Percentiles rank a stretch among this genome's conserved stretches.
Evolutionary conservation across 2,113 vertebrate genomes (phyloP).

Genomic region (Amazona vittata): DNA sequence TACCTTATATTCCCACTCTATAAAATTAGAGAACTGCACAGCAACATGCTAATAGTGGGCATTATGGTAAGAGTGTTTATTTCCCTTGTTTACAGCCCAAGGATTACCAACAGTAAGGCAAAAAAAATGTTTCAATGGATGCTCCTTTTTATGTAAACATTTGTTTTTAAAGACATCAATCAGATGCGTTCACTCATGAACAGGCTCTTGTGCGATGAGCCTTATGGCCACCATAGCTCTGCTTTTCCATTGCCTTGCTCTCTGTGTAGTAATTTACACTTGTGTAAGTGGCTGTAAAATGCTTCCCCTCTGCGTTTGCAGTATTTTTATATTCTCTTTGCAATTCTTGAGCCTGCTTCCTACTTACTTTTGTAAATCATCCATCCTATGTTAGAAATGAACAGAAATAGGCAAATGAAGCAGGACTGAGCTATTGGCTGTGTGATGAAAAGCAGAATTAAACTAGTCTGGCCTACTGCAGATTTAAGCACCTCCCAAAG

Average conservation of each 20-base stretch:
- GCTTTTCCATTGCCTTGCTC: constrained; percentile 54
- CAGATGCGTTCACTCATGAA: not conserved
- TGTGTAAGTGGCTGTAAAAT: constrained; percentile 48
- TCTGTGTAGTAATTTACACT: constrained; percentile 21
- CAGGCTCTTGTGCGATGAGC: not conserved
- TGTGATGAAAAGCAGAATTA: constrained; percentile 22
- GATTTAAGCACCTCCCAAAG: not conserved
- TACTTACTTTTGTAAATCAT: not conserved
- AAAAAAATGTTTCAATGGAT: not conserved
- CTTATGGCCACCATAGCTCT: constrained; percentile 35
- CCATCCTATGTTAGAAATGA: not conserved
- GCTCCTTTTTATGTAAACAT: not conserved
- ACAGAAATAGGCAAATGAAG: not conserved
- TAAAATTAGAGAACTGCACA: not conserved
- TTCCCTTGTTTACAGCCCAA: not conserved
- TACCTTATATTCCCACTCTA: not conserved
- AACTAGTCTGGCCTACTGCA: not conserved
- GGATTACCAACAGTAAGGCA: not conserved
- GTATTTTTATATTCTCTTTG: constrained; percentile 29
- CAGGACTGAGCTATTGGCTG: not conserved
- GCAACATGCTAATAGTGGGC: not conserved
- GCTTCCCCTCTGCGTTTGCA: constrained; percentile 46
- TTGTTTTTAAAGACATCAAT: not conserved
- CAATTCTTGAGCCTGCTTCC: constrained; percentile 11
- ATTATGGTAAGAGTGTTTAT: not conserved